Conservation (phyloP, 1,140 invertebrate species). For the Papilio glaucus region DNA sequence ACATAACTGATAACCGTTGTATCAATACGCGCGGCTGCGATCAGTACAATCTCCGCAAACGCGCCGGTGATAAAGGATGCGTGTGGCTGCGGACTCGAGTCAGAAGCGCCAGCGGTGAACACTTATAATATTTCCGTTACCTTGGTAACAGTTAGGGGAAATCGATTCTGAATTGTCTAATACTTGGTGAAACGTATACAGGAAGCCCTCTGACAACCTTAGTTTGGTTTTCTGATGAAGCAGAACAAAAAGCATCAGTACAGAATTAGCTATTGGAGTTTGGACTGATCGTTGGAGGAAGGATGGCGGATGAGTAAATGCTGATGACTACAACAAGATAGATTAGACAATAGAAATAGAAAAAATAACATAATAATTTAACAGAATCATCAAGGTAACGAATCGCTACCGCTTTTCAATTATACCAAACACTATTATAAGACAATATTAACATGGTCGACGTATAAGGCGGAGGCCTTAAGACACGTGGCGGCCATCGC, state of each 20-base stretch:
- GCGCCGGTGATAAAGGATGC: neutral
- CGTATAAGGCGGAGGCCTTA: constrained; percentile 55
- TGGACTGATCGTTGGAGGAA: too few relatives aligned
- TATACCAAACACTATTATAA: constrained; percentile 40
- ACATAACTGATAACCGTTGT: constrained; percentile 54
- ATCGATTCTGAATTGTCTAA: too few relatives aligned
- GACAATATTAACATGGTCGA: constrained; percentile 65
- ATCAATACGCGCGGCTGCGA: constrained; percentile 61
- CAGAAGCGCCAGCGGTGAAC: neutral
- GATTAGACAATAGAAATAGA: too few relatives aligned
- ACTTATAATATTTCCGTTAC: neutral
- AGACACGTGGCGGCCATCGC: constrained; percentile 53
- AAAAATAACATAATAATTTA: neutral
- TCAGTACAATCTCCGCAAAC: constrained; percentile 63
- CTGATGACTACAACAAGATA: too few relatives aligned
- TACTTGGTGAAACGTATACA: too few relatives aligned
- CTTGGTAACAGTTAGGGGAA: too few relatives aligned
- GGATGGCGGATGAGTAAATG: too few relatives aligned
- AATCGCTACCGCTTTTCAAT: constrained; percentile 44
- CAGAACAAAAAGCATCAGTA: too few relatives aligned
- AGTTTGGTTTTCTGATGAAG: too few relatives aligned
- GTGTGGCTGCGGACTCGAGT: neutral
- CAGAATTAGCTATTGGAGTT: too few relatives aligned
- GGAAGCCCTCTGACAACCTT: too few relatives aligned
- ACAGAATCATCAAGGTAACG: neutral